Base-by-base conservation (phyloP, 2,888 invertebrate genomes). In the Lissocephala sabroskyi region DNA sequence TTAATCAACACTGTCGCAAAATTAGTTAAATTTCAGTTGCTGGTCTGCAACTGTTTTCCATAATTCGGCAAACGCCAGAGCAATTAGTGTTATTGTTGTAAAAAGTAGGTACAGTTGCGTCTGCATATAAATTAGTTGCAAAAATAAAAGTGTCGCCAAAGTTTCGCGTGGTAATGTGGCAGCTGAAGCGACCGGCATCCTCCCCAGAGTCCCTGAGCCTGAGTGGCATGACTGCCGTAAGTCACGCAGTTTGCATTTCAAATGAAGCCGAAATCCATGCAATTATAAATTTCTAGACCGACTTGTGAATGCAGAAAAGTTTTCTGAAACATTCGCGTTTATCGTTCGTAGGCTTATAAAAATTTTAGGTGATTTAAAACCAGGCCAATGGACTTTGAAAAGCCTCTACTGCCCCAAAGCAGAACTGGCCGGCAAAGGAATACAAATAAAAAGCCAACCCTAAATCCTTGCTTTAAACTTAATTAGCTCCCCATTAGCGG, bases 401-500 rank as follows among this genome's bases (percentile, higher is more conserved):
- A n/a, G n/a, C n/a, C n/a, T n/a, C n/a, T n/a, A n/a, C n/a, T n/a
- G n/a, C n/a, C n/a, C n/a, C n/a, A n/a, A n/a, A n/a, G n/a, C n/a
- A 23, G 23, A 23, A 23, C 4, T 23, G 23, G 3, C 23, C 7
- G 3, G 4, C 3, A 23, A 23, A 23, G 23, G 3, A 3, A 5
- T 23, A 23, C 7, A 23, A 23, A 23, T 23, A 23, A 23, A 7
- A 23, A 23, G 7, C 7, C 7, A 23, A 23, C 3, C 7, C 3
- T 23, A 23, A 5, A 77, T 71, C 60, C 47, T 59, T 64, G 71
- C 78, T 73, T 73, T 73, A 75, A 75, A 77, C 73, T 77, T 73
- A 73, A 73, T 73, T 73, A 73, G 73, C 75, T 62, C 75, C 71
- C 62, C 75, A 73, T 77, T 73, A 75, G 56, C 62, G 56, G 60